Percentiles rank a stretch among this genome's conserved stretches.
These are phyloP conservation scores for Lampropteryx suffumata DNA, from an alignment of 2,888 invertebrate species.

Conservation along the genomic window DNA sequence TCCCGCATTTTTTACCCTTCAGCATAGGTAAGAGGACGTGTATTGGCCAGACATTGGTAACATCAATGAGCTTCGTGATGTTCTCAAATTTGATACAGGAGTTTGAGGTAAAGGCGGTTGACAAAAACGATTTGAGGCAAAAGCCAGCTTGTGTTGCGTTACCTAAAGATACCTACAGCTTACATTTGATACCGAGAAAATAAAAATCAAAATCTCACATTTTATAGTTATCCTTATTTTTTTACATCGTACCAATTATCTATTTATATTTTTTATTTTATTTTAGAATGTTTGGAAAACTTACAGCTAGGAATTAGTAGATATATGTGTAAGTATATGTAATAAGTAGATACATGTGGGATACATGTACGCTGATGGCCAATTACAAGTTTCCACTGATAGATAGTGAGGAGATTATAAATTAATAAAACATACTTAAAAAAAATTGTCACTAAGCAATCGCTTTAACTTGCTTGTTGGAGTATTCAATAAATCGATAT, in stretches of 20 bases:
- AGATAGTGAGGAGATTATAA: no score
- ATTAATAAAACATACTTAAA: no score
- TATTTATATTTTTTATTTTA: background rate
- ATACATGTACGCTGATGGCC: no score
- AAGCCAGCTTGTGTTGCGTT: constrained; percentile 88
- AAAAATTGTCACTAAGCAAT: no score
- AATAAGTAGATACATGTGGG: no score
- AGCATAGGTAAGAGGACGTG: constrained; percentile 94
- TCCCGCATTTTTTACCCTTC: constrained; percentile 91
- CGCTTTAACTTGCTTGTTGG: no score
- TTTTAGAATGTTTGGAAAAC: no score
- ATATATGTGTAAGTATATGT: no score
- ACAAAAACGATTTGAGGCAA: constrained; percentile 78
- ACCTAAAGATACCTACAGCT: constrained; percentile 87
- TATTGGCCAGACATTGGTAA: constrained; percentile 91
- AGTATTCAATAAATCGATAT: no score
- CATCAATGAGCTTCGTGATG: constrained; percentile 89
- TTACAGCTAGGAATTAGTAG: no score
- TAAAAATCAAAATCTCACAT: constrained; percentile 36
- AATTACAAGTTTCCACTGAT: no score
- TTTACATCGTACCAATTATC: constrained; percentile 6
- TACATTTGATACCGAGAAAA: constrained; percentile 83
- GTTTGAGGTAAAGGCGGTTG: constrained; percentile 85
- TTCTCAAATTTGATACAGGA: constrained; percentile 88
- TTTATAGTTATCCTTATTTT: constrained; percentile 4